Base-by-base conservation (phyloP, 2,113 vertebrate species). In the Sceloporus undulatus region DNA sequence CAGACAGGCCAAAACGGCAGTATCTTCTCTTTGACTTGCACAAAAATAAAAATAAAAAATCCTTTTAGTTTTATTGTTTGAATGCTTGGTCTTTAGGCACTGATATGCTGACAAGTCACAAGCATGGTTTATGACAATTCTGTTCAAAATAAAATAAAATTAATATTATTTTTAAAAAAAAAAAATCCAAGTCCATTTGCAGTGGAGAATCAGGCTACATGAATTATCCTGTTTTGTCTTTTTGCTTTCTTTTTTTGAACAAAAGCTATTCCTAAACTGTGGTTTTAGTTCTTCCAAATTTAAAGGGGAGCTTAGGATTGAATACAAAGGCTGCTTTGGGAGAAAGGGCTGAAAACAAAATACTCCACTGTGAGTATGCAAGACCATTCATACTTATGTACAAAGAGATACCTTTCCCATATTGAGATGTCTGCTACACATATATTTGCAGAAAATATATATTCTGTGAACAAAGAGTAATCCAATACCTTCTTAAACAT, bases 1-100 rank as follows among this genome's bases (percentile, higher is more conserved):
- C 85, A 84, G 70, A 87, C 90, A 91, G 93, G 91, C 85, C 94
- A 90, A 83, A 40, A 94, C 92, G 94, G 77, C 86, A 91, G n/a
- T 82, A 94, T 89, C 21, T 91, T 90, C 93, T 88, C 78, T 82
- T 90, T 38, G 66, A 92, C 88, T 82, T 71, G 82, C 40, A 54
- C 88, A 59, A 90, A 83, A 11, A 85, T 34, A 48, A 86, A 84
- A 2, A 75, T 59, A 91, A n/a, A n/a, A 65, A 9, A 54, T 4
- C 66, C 14, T 83, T 0, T 75, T 82, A 66, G 84, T 25, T 91
- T 91, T 90, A 79, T 54, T 90, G 82, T 71, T 86, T 86, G 77
- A 84, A 82, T 11, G 23, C 68, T 75, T 76, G 70, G 42, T 68
- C 62, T 77, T 88, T 83, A 77, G 13, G 23, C 27, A 68, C 73